A percentile compares a stretch with the other conserved stretches of the same genome.
phyloP scores from a whole-genome alignment of 2,888 invertebrate genomes.

The Listrodromus nycthemerus region DNA sequence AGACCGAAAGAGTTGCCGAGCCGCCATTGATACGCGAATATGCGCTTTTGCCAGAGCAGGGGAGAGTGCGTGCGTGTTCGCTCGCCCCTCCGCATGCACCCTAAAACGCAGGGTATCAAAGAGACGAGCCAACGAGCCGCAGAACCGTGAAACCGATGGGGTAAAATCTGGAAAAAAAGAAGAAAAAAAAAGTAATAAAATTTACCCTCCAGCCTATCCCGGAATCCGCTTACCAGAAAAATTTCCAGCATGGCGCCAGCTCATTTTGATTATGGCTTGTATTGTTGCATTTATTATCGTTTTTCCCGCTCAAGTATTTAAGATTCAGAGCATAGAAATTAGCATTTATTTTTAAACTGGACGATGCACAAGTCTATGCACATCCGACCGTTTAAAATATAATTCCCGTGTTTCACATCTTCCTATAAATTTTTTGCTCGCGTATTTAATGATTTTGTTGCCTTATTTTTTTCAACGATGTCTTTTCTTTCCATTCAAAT shows the following conservation, averaged over 20 bases:
- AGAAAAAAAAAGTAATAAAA: slow-evolving; percentile 7
- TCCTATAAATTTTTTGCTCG: no score
- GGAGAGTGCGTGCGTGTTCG: slow-evolving; percentile 55
- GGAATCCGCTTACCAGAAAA: neutral
- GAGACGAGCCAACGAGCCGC: slow-evolving; percentile 9
- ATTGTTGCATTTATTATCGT: neutral
- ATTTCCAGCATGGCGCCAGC: neutral
- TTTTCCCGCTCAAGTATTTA: neutral
- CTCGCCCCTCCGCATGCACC: slow-evolving; percentile 58
- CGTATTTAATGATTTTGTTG: no score
- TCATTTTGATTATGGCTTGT: neutral
- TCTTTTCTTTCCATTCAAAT: no score
- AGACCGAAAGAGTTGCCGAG: slow-evolving; percentile 34
- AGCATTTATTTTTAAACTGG: neutral
- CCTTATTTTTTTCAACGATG: no score
- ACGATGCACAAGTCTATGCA: neutral
- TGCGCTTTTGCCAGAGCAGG: slow-evolving; percentile 52
- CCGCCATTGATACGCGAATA: slow-evolving; percentile 67
- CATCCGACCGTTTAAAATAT: no score
- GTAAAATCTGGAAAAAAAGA: slow-evolving; percentile 7
- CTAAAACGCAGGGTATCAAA: slow-evolving; percentile 53
- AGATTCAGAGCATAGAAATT: neutral
- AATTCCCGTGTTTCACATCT: no score
- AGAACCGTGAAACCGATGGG: slow-evolving; percentile 4
- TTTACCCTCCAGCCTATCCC: neutral